Evolutionary conservation across 2,113 vertebrate species (phyloP).

Genomic region (Odontophorus gujanensis): DNA sequence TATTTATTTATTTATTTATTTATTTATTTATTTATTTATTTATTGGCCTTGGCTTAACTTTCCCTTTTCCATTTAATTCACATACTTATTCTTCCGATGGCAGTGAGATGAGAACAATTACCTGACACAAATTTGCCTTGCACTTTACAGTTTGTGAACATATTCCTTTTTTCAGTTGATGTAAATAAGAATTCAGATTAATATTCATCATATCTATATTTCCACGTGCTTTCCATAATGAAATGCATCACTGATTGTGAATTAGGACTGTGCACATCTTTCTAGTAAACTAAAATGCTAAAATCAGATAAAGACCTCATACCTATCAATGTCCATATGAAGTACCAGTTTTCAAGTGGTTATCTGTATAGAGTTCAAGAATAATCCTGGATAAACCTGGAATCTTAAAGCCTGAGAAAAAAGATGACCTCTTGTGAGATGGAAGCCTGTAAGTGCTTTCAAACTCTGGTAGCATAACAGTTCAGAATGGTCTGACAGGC

Average conservation of each 20-base stretch:
- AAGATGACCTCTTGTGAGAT: background rate
- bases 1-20: too few species aligned
- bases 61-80: background rate
- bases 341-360: background rate
- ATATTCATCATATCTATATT: background rate
- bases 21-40: background rate
- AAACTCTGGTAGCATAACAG: background rate
- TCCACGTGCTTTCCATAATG: background rate
- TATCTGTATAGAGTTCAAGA: background rate
- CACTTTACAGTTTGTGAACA: background rate
- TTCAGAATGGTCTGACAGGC: background rate
- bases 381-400: background rate
- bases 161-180: background rate
- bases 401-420: background rate
- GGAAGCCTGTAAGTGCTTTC: background rate
- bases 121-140: background rate
- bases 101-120: background rate
- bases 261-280: accelerated
- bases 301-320: background rate
- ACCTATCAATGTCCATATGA: background rate
- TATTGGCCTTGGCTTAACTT: background rate
- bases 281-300: background rate
- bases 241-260: background rate
- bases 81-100: background rate
- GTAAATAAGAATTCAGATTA: background rate